Conservation (phyloP, 1,140 invertebrate genomes). For the Protaetia brevitarsis region DNA sequence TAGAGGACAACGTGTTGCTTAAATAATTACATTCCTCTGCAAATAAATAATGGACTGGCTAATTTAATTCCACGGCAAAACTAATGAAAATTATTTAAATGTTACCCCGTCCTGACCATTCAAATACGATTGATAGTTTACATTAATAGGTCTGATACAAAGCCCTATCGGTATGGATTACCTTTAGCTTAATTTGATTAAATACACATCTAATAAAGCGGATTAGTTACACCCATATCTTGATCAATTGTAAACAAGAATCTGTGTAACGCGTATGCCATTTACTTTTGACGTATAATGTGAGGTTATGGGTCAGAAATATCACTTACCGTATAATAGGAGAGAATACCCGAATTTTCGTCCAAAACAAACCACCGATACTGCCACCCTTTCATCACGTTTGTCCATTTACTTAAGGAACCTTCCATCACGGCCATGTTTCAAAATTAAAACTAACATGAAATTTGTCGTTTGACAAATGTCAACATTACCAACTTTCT, state of each 20-base stretch:
- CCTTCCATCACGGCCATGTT: conserved; percentile 84
- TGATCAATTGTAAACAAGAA: not conserved
- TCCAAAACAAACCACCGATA: conserved; percentile 99
- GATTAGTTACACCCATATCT: conserved; percentile 20
- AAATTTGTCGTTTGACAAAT: conserved; percentile 16
- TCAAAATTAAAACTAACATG: conserved; percentile 24
- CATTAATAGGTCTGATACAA: no score
- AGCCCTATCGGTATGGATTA: conserved; percentile 12
- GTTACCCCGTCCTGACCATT: not conserved
- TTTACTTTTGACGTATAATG: not conserved
- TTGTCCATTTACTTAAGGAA: conserved; percentile 99
- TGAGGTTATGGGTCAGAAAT: conserved; percentile 20
- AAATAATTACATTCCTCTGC: no score
- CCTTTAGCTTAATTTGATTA: not conserved
- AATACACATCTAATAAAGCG: not conserved
- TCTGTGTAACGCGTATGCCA: not conserved
- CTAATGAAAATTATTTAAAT: not conserved
- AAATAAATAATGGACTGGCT: no score
- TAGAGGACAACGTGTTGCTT: no score
- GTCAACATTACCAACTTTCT: conserved; percentile 3
- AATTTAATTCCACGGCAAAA: no score
- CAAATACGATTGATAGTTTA: no score
- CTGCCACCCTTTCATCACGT: conserved; percentile 99
- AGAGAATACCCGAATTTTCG: conserved; percentile 89
- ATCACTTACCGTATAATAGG: conserved; percentile 92